Conservation (phyloP, 2,888 invertebrate genomes). For the Aporophyla nigra region DNA sequence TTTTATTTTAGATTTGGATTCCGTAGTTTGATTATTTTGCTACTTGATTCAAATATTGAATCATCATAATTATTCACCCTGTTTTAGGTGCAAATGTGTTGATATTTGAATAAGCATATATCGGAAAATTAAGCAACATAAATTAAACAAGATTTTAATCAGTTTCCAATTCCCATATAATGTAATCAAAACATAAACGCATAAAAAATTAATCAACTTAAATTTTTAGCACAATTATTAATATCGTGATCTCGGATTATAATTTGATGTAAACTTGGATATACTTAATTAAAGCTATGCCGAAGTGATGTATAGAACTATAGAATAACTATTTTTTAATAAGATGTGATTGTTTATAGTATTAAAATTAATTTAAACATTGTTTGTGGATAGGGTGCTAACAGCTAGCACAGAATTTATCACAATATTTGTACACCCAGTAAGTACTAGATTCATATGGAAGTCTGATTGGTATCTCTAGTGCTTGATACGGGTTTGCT, state of each 20-base stretch:
- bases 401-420: conserved; percentile 26
- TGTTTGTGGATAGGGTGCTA: conserved; percentile 15
- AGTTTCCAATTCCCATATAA: conserved; percentile 17
- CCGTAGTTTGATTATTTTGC: conserved; percentile 7
- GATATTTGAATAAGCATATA: not conserved
- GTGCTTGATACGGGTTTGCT: conserved; percentile 44
- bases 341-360: conserved; percentile 61
- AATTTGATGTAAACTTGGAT: conserved; percentile 33
- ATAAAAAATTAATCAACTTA: conserved; percentile 18
- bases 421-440: conserved; percentile 27
- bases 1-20: not conserved
- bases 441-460: conserved; percentile 9
- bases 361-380: conserved; percentile 45
- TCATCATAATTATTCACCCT: conserved; percentile 10
- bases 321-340: conserved; percentile 37
- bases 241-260: conserved; percentile 51
- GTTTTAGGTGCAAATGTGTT: not conserved
- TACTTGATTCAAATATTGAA: not conserved
- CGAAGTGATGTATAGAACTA: conserved; percentile 41
- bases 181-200: conserved; percentile 8
- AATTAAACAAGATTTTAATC: conserved; percentile 31
- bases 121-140: not conserved
- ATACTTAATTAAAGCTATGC: conserved; percentile 39
- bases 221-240: conserved; percentile 50
- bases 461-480: conserved; percentile 44